These are phyloP conservation scores for Temnothorax curvispinosus DNA, from an alignment of 1,140 invertebrate genomes.

Conservation along the genomic window DNA sequence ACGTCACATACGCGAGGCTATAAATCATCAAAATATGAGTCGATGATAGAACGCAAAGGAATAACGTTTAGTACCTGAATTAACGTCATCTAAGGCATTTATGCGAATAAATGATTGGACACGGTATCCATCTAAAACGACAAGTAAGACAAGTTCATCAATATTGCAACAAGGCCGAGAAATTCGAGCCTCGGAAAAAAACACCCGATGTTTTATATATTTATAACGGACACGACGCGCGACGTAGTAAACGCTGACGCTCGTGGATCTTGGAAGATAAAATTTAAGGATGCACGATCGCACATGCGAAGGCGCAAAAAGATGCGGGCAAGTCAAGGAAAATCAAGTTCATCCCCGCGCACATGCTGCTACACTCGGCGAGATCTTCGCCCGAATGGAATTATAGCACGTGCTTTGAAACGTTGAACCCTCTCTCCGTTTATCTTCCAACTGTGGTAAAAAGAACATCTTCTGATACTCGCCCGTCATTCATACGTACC, in stretches of 20 bases:
- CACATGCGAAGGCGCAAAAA: conserved; percentile 27
- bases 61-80: conserved; percentile 68
- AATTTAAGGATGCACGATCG: conserved; percentile 22
- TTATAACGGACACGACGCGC: not conserved
- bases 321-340: conserved; percentile 48
- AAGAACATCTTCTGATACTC: conserved; percentile 79
- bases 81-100: conserved; percentile 50
- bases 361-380: conserved; percentile 29
- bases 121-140: not conserved
- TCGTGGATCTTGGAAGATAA: not conserved
- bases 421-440: conserved; percentile 79
- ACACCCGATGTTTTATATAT: conserved; percentile 11
- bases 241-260: not conserved
- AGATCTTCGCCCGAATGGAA: conserved; percentile 56
- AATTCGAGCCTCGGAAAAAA: not conserved
- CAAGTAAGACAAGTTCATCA: not conserved
- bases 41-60: conserved; percentile 72
- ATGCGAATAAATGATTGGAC: conserved; percentile 40
- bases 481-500: conserved; percentile 77
- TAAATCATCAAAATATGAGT: conserved; percentile 77
- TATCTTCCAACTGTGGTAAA: conserved; percentile 76
- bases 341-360: conserved; percentile 69
- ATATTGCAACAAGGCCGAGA: not conserved
- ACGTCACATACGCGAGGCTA: conserved; percentile 70
- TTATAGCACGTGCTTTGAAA: conserved; percentile 72